Conservation (phyloP, 1,140 invertebrate species). For the Solenopsis invicta region DNA sequence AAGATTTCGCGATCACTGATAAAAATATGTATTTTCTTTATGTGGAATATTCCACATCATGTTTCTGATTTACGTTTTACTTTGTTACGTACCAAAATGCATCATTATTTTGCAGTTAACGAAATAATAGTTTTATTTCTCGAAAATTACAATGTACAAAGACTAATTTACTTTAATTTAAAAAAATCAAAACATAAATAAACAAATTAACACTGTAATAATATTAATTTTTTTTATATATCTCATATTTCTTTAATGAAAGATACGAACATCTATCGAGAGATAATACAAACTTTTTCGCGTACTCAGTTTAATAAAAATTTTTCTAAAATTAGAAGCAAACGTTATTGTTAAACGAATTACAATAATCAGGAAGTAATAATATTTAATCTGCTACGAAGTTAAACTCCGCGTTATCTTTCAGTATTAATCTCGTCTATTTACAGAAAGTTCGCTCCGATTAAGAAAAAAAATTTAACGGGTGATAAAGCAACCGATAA, state of each 20-base stretch:
- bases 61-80: background rate
- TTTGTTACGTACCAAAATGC: background rate
- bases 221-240: background rate
- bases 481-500: conserved; percentile 55
- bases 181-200: background rate
- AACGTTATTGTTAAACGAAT: background rate
- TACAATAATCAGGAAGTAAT: background rate
- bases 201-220: background rate
- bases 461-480: conserved; percentile 45
- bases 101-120: background rate
- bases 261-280: background rate
- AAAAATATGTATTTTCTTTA: background rate
- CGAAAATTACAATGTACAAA: background rate
- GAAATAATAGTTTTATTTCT: background rate
- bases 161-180: background rate
- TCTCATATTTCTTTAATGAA: background rate
- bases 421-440: conserved; percentile 41
- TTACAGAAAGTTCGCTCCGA: conserved; percentile 4
- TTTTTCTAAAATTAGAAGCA: background rate
- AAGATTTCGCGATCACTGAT: background rate
- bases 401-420: background rate
- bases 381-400: background rate
- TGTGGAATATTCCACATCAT: background rate
- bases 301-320: background rate
- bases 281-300: background rate